These are phyloP conservation scores for Choloepus hoffmanni DNA, from an alignment of 2,113 vertebrate genomes.

Conservation along the genomic window DNA sequence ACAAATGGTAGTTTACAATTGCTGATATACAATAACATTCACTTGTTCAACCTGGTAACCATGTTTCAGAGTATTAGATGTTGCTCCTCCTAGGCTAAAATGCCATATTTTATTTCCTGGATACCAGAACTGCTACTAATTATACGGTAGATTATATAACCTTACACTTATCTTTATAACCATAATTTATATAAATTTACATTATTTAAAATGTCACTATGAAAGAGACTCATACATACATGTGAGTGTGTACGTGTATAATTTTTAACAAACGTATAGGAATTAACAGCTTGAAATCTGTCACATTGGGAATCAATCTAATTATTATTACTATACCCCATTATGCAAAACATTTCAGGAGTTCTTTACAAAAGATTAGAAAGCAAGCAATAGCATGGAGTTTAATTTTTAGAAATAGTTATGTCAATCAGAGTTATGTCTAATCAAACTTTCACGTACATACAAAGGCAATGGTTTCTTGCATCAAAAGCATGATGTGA, in stretches of 20 bases:
- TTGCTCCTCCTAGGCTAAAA: neutral
- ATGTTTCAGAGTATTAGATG: neutral
- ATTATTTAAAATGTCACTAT: neutral
- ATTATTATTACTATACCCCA: neutral
- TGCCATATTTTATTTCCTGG: neutral
- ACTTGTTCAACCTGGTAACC: neutral
- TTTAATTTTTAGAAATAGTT: conserved; percentile 13
- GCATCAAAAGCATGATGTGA: neutral
- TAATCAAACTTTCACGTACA: neutral
- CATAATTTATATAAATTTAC: neutral
- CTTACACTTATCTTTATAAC: neutral
- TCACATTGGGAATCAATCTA: neutral
- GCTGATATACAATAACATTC: neutral
- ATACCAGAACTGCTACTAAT: neutral
- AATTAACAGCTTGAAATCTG: neutral
- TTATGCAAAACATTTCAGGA: neutral
- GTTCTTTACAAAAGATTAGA: conserved; percentile 28
- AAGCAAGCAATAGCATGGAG: neutral
- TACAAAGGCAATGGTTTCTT: neutral
- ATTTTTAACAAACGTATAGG: conserved; percentile 20
- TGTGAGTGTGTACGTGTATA: neutral
- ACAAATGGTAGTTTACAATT: neutral
- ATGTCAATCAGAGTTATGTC: neutral
- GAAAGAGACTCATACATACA: neutral
- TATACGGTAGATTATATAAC: neutral